A percentile compares a stretch with the other conserved stretches of the same genome.
phyloP scores from a whole-genome alignment of 2,888 invertebrate species.

The Branchinecta sandiegonensis region DNA sequence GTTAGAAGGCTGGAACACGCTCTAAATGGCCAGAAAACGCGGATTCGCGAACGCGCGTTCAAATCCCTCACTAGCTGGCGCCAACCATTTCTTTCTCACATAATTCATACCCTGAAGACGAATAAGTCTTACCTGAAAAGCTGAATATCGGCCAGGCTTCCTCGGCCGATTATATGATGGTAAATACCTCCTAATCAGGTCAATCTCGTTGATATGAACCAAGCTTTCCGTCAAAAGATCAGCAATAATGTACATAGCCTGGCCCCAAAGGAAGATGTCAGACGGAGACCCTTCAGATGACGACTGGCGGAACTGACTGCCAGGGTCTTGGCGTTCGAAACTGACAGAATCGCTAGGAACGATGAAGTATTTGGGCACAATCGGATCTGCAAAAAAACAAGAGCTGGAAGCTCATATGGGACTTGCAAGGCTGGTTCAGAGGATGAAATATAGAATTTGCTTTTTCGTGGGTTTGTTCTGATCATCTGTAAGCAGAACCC shows the following conservation, averaged over 20 bases:
- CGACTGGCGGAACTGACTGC: constrained; percentile 47
- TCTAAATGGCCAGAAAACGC: no score
- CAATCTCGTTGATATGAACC: constrained; percentile 83
- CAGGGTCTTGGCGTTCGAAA: constrained; percentile 52
- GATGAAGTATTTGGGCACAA: constrained; percentile 88
- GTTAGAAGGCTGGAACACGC: no score
- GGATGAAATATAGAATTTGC: no score
- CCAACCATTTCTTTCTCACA: no score
- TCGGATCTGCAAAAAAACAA: constrained; percentile 50
- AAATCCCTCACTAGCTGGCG: no score
- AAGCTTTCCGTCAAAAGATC: constrained; percentile 77
- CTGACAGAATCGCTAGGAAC: constrained; percentile 59
- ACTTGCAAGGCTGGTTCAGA: no score
- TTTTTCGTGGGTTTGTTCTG: no score
- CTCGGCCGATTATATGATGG: constrained; percentile 90
- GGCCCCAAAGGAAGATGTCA: constrained; percentile 76
- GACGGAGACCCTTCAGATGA: constrained; percentile 43
- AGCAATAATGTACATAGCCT: constrained; percentile 84
- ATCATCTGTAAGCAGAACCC: no score
- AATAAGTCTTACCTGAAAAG: constrained; percentile 64
- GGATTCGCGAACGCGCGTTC: no score
- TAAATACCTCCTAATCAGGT: constrained; percentile 83
- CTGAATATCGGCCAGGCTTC: constrained; percentile 82
- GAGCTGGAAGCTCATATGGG: no score
- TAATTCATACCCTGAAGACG: no score